These are phyloP conservation scores for Tetragnatha montana DNA, from an alignment of 2,888 invertebrate genomes.

Conservation along the genomic window DNA sequence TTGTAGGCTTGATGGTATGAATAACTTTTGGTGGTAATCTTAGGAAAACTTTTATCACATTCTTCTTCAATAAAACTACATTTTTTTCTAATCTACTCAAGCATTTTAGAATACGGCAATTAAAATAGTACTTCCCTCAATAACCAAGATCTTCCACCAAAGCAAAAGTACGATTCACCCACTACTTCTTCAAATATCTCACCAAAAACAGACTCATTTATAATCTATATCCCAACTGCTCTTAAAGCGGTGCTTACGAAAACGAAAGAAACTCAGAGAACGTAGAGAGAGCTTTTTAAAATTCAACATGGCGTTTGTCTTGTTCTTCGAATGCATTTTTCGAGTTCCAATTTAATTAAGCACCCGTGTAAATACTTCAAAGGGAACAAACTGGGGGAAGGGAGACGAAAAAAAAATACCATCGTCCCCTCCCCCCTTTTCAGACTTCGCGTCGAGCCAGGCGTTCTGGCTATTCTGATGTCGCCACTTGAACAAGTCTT, in stretches of 20 bases:
- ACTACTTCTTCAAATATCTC: neutral
- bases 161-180: neutral
- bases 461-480: conserved; percentile 50
- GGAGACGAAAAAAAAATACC: neutral
- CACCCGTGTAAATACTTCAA: conserved; percentile 58
- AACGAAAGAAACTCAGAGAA: neutral
- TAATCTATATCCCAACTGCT: neutral
- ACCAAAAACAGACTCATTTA: neutral
- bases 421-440: neutral
- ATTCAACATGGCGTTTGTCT: conserved; percentile 16
- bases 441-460: neutral
- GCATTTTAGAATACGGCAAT: too few species aligned
- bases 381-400: conserved; percentile 16
- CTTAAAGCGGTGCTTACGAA: neutral
- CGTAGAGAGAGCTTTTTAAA: conserved; percentile 32
- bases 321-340: conserved; percentile 30
- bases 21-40: too few species aligned
- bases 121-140: neutral
- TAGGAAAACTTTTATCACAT: too few species aligned
- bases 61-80: too few species aligned
- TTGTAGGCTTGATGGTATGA: too few species aligned
- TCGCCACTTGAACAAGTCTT: conserved; percentile 55
- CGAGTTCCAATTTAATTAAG: conserved; percentile 52
- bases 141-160: neutral
- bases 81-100: too few species aligned